phyloP scores from a whole-genome alignment of 1,140 invertebrate genomes.

The Ridgeia piscesae region DNA sequence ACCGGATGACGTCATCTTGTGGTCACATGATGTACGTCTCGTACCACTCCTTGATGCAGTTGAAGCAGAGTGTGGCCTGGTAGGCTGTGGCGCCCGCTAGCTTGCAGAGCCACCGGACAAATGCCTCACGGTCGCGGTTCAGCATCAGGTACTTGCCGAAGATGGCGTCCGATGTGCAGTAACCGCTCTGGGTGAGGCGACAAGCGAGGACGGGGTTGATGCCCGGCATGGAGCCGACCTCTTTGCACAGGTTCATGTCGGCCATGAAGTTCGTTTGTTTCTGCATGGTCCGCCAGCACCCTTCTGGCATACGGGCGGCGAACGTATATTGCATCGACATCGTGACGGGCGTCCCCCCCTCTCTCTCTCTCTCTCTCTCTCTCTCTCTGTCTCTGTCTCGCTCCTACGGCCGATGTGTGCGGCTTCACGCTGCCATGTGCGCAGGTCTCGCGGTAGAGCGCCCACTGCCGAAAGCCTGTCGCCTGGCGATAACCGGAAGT shows the following conservation, averaged over 20 bases:
- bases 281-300: neutral
- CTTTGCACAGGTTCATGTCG: neutral
- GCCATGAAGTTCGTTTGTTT: neutral
- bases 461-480: neutral
- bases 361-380: no score
- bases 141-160: neutral
- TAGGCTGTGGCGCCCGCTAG: neutral
- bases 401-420: no score
- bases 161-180: neutral
- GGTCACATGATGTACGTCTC: constrained; percentile 3
- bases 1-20: neutral
- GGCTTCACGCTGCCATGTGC: neutral
- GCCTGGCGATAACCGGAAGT: neutral
- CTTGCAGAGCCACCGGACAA: neutral
- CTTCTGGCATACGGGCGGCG: neutral
- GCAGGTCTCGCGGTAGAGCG: neutral
- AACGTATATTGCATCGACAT: neutral
- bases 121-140: neutral
- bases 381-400: no score
- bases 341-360: neutral
- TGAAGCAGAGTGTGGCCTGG: neutral
- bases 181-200: neutral
- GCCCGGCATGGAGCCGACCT: neutral
- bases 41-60: neutral
- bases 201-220: neutral